Percentiles rank a stretch among this genome's conserved stretches.
phyloP scores from a whole-genome alignment of 1,140 invertebrate genomes.

The Cataglyphis hispanica region DNA sequence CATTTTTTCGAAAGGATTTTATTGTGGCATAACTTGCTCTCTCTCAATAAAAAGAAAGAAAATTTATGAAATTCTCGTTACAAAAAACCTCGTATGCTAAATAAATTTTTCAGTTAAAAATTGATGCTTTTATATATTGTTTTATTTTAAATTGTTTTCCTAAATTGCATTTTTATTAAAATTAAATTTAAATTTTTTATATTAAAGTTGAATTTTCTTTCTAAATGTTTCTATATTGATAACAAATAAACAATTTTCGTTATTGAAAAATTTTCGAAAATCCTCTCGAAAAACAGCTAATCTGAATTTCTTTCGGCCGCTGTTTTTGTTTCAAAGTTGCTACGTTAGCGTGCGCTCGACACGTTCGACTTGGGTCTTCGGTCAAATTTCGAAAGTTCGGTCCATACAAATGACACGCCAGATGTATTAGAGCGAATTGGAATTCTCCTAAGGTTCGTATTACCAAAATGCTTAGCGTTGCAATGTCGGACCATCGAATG shows the following conservation, averaged over 20 bases:
- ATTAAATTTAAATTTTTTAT: background rate
- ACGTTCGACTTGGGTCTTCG: conserved; percentile 31
- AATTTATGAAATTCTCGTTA: conserved; percentile 7
- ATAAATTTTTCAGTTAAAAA: conserved; percentile 23
- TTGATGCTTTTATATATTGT: conserved; percentile 3
- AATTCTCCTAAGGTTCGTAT: conserved; percentile 18
- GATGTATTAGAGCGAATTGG: conserved; percentile 24
- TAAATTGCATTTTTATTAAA: conserved; percentile 8
- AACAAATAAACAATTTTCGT: conserved; percentile 6
- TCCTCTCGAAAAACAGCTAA: background rate
- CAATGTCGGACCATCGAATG: conserved; percentile 16
- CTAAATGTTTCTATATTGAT: conserved; percentile 27
- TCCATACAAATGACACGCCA: conserved; percentile 46
- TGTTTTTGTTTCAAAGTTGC: conserved; percentile 42
- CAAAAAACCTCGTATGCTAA: conserved; percentile 1
- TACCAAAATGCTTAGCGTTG: conserved; percentile 41
- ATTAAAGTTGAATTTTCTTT: background rate
- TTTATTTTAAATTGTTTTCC: conserved; percentile 20
- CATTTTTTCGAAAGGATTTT: background rate
- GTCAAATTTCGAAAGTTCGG: conserved; percentile 63
- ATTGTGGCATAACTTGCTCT: background rate
- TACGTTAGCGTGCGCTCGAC: conserved; percentile 10
- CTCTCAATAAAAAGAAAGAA: conserved; percentile 5
- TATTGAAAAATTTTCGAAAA: background rate
- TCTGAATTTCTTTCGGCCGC: conserved; percentile 18